Base-by-base conservation (phyloP, 2,797 vertebrate species). In the Danio choprae region DNA sequence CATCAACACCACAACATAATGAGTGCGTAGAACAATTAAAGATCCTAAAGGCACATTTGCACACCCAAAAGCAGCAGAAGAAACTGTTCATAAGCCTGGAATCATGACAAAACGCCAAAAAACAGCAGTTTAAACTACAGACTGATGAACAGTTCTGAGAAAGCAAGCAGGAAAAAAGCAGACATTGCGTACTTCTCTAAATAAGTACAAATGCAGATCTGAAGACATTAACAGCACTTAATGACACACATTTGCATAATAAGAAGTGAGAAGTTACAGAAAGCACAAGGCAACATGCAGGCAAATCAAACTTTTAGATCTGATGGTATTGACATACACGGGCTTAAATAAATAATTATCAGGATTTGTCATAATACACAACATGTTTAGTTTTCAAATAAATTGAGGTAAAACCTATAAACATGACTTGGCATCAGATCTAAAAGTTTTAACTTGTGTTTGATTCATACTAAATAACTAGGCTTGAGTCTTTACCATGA, bases 401-500 rank as follows among this genome's bases (percentile, higher is more conserved):
- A 6, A 11, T 29, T 4, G 1, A 16, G 1, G 9, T 56, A 46
- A 40, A 46, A 43, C n/a, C 6, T 46, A 10, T 16, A 10, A 80
- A 22, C 53, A 15, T 41, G 64, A 53, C 63, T 44, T 12, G 10
- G 29, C 53, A 13, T 44, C 60, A 82, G 62, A 82, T 22, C 76
- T 73, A 29, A 81, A 22, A 73, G 58, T 69, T 41, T 71, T 6
- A 62, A 38, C 41, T 7, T 59, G 41, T 59, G 12, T 38, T 71
- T 1, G 11, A 77, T 22, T 73, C 5, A 16, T 50, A 48, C 20
- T 48, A n/a, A 48, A 48, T 13, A 64, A 64, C 41, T 6, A 41
- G 50, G 12, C n/a, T 36, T 10, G 16, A 58, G 11, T 63, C 77
- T 95, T 96, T 92, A 99, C 98, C 98, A 8, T 99, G 98, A 7